Percentiles rank a stretch among this genome's conserved stretches.
phyloP scores from a whole-genome alignment of 1,140 invertebrate species.

The Platyscapa corneri region DNA sequence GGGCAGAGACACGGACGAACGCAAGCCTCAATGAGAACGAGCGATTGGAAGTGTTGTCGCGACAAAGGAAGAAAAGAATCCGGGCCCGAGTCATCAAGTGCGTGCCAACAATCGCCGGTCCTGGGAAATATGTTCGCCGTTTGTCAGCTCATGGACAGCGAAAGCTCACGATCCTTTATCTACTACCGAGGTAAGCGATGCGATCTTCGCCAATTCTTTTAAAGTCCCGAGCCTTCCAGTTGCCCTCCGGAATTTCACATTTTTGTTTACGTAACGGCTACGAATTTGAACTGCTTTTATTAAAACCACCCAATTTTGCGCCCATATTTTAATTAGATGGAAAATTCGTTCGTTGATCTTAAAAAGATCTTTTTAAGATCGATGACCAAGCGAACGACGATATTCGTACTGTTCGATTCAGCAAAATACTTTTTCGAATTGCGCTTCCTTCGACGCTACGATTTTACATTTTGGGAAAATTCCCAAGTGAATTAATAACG shows the following conservation, averaged over 20 bases:
- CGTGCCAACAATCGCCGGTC: neutral
- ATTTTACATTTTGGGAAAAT: no score
- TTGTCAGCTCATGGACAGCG: conserved; percentile 17
- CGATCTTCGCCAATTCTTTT: no score
- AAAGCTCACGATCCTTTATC: conserved; percentile 19
- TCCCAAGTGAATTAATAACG: no score
- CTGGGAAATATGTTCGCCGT: conserved; percentile 38
- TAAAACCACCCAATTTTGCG: no score
- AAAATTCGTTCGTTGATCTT: neutral
- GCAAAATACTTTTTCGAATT: neutral
- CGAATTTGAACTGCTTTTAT: neutral
- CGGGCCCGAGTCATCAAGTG: neutral
- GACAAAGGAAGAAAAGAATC: conserved; percentile 19
- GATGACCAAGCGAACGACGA: neutral
- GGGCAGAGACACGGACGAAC: neutral
- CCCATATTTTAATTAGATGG: neutral
- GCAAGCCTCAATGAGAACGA: conserved; percentile 36
- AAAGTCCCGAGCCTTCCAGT: no score
- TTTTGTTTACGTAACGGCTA: conserved; percentile 7
- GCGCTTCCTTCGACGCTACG: no score
- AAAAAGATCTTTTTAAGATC: neutral
- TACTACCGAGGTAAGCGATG: conserved; percentile 2
- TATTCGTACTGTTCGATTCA: neutral
- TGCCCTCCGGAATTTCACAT: neutral
- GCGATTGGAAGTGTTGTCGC: neutral